phyloP scores from a whole-genome alignment of 2,113 vertebrate species.

The Sander vitreus region DNA sequence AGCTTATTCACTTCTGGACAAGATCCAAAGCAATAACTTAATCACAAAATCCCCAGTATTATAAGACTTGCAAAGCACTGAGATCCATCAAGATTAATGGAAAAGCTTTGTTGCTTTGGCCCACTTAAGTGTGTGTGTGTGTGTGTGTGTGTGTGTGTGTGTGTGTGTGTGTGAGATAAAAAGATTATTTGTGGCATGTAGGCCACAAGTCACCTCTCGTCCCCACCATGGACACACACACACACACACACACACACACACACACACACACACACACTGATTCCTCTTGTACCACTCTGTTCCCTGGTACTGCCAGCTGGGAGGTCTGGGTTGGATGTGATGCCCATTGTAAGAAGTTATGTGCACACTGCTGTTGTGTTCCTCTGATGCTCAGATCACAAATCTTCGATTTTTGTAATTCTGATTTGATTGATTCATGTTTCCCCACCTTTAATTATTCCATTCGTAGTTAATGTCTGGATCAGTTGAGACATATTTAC shows the following conservation, averaged over 20 bases:
- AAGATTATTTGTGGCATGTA: conserved; percentile 70
- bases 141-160: conserved; percentile 24
- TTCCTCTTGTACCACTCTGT: conserved; percentile 62
- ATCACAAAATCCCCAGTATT: conserved; percentile 60
- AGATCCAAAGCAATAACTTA: conserved; percentile 29
- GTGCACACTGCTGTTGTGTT: conserved; percentile 6
- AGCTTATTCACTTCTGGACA: conserved; percentile 17
- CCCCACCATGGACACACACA: conserved; percentile 23
- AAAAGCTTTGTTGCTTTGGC: conserved; percentile 56
- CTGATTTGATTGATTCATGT: neutral
- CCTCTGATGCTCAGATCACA: neutral
- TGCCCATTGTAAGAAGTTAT: conserved; percentile 54
- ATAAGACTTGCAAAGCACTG: conserved; percentile 36
- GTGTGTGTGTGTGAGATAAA: conserved; percentile 25
- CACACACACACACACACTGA: conserved; percentile 43
- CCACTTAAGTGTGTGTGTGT: conserved; percentile 49
- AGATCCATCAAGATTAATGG: conserved; percentile 62
- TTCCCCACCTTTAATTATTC: neutral
- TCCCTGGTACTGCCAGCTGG: conserved; percentile 73
- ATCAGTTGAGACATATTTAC: neutral
- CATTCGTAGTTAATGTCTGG: neutral
- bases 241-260: conserved; percentile 42
- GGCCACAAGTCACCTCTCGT: conserved; percentile 48
- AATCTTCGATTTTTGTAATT: neutral
- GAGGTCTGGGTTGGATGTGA: conserved; percentile 54